These are phyloP conservation scores for Argyrosomus regius DNA, from an alignment of 2,797 vertebrate species.

Conservation along the genomic window DNA sequence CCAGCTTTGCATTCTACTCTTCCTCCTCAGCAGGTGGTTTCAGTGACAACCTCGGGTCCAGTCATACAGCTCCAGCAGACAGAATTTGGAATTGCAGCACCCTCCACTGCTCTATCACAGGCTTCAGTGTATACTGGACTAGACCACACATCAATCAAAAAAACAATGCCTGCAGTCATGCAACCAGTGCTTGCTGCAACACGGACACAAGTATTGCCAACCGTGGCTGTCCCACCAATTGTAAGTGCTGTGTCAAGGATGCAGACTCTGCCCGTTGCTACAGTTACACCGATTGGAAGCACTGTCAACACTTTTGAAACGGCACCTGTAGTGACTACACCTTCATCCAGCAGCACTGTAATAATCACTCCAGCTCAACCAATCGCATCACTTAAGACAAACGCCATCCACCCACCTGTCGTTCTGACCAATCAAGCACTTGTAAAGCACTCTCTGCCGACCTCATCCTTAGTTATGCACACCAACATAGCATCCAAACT, in stretches of 20 bases:
- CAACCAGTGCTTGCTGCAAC: conserved; percentile 64
- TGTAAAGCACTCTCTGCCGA: conserved; percentile 66
- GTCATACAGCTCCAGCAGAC: conserved; percentile 52
- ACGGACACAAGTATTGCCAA: conserved; percentile 70
- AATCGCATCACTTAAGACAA: conserved; percentile 55
- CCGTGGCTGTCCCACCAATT: conserved; percentile 73
- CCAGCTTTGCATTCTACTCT: conserved; percentile 50
- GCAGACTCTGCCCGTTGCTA: conserved; percentile 81
- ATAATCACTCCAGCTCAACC: conserved; percentile 70
- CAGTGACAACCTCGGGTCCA: conserved; percentile 35
- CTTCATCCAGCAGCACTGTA: conserved; percentile 70
- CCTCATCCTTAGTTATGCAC: conserved; percentile 78
- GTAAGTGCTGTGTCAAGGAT: conserved; percentile 71
- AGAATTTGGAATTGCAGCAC: conserved; percentile 48
- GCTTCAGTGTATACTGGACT: conserved; percentile 56
- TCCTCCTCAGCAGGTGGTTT: conserved; percentile 58
- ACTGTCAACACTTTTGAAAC: conserved; percentile 77
- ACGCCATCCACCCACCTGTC: conserved; percentile 52
- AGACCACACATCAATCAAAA: conserved; percentile 52
- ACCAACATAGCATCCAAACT: conserved; percentile 85
- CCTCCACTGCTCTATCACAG: conserved; percentile 57
- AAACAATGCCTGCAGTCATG: conserved; percentile 49
- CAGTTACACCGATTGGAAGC: conserved; percentile 84
- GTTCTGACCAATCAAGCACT: conserved; percentile 61
- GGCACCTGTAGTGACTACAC: conserved; percentile 65